Evolutionary conservation across 37 sponge, comb jelly and placozoan species (phyloP), one percentile per base, ranked within the genome.

Genomic region (Axinella damicornis): DNA sequence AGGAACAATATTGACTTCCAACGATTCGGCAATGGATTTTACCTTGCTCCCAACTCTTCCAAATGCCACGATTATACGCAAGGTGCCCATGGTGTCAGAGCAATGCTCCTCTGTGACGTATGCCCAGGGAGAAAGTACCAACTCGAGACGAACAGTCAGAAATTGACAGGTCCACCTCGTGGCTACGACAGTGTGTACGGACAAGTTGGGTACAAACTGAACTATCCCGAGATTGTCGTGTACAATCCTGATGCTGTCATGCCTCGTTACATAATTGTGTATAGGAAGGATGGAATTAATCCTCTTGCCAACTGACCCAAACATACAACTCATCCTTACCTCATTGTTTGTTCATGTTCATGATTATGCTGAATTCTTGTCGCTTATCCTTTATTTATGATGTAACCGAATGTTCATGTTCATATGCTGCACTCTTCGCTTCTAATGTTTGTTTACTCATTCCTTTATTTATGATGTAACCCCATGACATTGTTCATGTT

Each of bases 11-110:
- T 92, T 2, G 37, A 53, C 11, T 91, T 89, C 37, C 81, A 78
- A 30, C 77, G 92, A 20, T 91, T 91, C 78, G 95, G 95, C 57
- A 57, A 76, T 35, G 92, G 89, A 27, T 92, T 95, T 53, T 95
- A 95, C 69, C 46, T 95, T 22, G 89, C 95, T 30, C 89, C 90
- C 22, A 89, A 95, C 68, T 89, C 92, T 13, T 91, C 92, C 30
- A 91, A 91, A 46, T 91, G 90, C 33, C 95, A 95, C 56, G 90
- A 91, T 66, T 95, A 95, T 72, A 95, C 95, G 17, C 83, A 78
- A 32, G 95, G 95, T 15, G 20, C 13, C 28, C 35, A 59, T 30
- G 70, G 57, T 24, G 81, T 88, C 65, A 54, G 95, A 33, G 90
- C 90, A 24, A 92, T 95, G 87, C 55, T 95, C 35, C 75, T 85